Percentiles rank a stretch among this genome's conserved stretches.
phyloP scores from a whole-genome alignment of 2,797 vertebrate species.

The Phoebastria nigripes region DNA sequence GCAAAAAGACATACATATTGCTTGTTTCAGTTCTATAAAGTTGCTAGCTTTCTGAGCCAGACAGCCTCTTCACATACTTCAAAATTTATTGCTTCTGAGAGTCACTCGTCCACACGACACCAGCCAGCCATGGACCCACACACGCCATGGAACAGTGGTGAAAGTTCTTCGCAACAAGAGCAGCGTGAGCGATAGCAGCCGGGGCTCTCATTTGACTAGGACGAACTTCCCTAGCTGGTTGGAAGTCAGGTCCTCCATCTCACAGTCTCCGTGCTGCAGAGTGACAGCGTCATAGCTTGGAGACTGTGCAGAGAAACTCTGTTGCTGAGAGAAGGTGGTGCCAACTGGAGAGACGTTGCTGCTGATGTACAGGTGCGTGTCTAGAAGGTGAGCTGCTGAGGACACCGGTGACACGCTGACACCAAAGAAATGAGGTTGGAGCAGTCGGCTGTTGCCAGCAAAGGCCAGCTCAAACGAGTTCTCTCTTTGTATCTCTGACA shows the following conservation, averaged over 20 bases:
- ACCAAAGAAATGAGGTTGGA: constrained; percentile 80
- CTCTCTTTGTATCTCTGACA: constrained; percentile 62
- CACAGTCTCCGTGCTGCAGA: constrained; percentile 78
- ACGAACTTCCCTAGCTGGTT: constrained; percentile 84
- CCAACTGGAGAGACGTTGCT: background rate
- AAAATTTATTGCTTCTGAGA: constrained; percentile 79
- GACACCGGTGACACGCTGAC: constrained; percentile 79
- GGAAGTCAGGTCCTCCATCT: constrained; percentile 73
- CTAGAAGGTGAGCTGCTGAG: constrained; percentile 88
- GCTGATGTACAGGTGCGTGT: constrained; percentile 88
- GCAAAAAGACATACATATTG: constrained; percentile 76
- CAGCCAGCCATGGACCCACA: background rate
- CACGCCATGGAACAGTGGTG: background rate
- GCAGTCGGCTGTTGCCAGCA: constrained; percentile 74
- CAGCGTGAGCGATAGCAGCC: background rate
- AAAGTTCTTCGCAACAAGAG: background rate
- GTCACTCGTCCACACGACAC: constrained; percentile 14
- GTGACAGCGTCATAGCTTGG: constrained; percentile 20
- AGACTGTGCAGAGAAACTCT: constrained; percentile 47
- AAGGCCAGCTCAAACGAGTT: constrained; percentile 66
- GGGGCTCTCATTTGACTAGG: constrained; percentile 83
- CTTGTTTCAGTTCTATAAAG: constrained; percentile 75
- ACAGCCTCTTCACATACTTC: constrained; percentile 73
- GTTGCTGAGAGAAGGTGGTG: constrained; percentile 43
- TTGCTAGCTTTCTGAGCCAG: constrained; percentile 68